Evolutionary conservation across 2,888 invertebrate species (phyloP).

Genomic region (Cheilosia vulpina): DNA sequence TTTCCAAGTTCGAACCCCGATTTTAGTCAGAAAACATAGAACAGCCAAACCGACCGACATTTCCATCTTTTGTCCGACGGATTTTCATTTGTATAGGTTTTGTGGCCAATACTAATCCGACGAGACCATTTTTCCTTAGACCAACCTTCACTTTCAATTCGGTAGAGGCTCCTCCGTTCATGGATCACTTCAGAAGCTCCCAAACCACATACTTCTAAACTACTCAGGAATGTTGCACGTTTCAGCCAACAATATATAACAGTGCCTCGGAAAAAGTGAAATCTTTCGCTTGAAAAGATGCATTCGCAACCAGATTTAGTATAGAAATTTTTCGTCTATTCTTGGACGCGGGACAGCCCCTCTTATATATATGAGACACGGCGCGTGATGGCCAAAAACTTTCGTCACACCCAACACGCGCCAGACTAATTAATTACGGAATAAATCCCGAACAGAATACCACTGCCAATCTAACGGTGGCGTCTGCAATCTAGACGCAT

Average conservation of each 20-base stretch:
- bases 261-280: neutral
- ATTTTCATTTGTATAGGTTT: too few relatives aligned
- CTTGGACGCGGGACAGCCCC: slow-evolving; percentile 7
- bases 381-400: slow-evolving; percentile 53
- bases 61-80: too few relatives aligned
- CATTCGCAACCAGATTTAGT: slow-evolving; percentile 13
- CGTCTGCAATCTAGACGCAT: slow-evolving; percentile 74
- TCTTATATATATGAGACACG: neutral
- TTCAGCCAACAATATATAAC: neutral
- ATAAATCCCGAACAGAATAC: slow-evolving; percentile 68
- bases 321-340: slow-evolving; percentile 15
- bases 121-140: too few relatives aligned
- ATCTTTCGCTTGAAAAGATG: neutral
- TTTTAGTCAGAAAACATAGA: too few relatives aligned
- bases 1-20: too few relatives aligned
- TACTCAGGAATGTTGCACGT: neutral
- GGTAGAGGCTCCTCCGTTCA: too few relatives aligned
- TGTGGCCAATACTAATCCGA: too few relatives aligned
- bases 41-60: too few relatives aligned
- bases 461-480: slow-evolving; percentile 74
- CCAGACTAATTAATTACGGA: slow-evolving; percentile 74
- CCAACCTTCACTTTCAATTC: too few relatives aligned
- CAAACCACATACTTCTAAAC: too few relatives aligned
- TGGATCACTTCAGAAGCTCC: too few relatives aligned
- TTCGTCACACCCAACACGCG: slow-evolving; percentile 74